Evolutionary conservation across 2,888 invertebrate genomes (phyloP).

Genomic region (Horisme vitalbata): DNA sequence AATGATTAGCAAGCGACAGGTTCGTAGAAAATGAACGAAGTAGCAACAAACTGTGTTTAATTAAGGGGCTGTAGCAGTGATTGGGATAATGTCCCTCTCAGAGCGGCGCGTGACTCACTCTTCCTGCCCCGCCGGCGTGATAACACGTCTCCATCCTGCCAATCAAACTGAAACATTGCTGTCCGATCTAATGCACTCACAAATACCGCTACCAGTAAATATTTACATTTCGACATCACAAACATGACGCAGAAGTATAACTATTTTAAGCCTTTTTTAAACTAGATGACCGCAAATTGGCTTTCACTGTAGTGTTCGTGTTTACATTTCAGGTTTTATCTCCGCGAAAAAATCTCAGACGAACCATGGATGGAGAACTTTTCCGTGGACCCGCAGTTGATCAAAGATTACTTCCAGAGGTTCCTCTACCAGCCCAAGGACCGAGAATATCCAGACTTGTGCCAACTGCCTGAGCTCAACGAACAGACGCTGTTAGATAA

Average conservation of each 20-base stretch:
- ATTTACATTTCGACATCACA: conserved; percentile 48
- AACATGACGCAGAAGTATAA: conserved; percentile 70
- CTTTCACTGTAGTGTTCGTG: conserved; percentile 22
- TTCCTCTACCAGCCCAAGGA: conserved; percentile 96
- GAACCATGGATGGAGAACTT: conserved; percentile 94
- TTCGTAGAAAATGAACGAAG: conserved; percentile 31
- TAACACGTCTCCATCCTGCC: conserved; percentile 79
- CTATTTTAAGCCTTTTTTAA: conserved; percentile 42
- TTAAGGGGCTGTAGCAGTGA: conserved; percentile 56
- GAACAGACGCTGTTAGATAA: conserved; percentile 96
- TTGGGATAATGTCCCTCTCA: conserved; percentile 64
- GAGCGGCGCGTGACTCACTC: conserved; percentile 65
- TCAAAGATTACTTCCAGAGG: conserved; percentile 95
- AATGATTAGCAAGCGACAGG: conserved; percentile 9
- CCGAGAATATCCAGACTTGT: conserved; percentile 97
- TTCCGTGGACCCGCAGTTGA: conserved; percentile 94
- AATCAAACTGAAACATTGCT: conserved; percentile 67
- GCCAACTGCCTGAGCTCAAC: conserved; percentile 97
- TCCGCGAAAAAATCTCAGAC: conserved; percentile 93
- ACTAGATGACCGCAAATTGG: conserved; percentile 16
- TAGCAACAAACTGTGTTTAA: conserved; percentile 43
- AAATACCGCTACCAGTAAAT: conserved; percentile 52
- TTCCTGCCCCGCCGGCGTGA: conserved; percentile 71
- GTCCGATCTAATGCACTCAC: conserved; percentile 55
- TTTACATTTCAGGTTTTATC: conserved; percentile 87